Evolutionary conservation across 1,140 invertebrate species (phyloP).

Genomic region (Paracyclopina nana): DNA sequence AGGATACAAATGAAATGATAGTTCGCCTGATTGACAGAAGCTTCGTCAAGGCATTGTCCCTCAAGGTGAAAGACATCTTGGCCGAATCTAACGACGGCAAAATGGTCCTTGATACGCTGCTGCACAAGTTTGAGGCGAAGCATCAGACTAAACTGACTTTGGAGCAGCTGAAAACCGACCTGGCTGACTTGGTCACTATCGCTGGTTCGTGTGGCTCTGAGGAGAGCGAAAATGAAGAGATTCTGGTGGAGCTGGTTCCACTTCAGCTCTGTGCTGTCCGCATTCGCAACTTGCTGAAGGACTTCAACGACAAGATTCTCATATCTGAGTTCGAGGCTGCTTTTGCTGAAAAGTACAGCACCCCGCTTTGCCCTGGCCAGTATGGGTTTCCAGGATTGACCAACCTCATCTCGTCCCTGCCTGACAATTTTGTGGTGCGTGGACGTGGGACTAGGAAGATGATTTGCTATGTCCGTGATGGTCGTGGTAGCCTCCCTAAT

Average conservation of each 20-base stretch:
- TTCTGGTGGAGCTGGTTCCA: background rate
- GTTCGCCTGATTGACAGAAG: background rate
- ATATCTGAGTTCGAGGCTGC: background rate
- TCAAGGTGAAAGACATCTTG: background rate
- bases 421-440: background rate
- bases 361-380: background rate
- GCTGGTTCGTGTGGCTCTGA: too few relatives aligned
- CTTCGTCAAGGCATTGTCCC: background rate
- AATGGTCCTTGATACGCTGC: background rate
- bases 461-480: too few relatives aligned
- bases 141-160: too few relatives aligned
- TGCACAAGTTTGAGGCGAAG: background rate
- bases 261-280: background rate
- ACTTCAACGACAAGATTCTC: background rate
- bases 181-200: too few relatives aligned
- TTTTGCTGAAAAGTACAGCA: slow-evolving; percentile 5
- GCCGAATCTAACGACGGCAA: background rate
- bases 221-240: background rate
- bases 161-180: too few relatives aligned
- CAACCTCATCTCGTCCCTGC: background rate
- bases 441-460: background rate
- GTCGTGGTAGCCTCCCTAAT: too few relatives aligned
- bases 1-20: too few relatives aligned
- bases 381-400: background rate
- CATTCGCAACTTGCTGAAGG: background rate